Evolutionary conservation across 2,113 vertebrate genomes (phyloP), one percentile per base, ranked within the genome.

Genomic region (Pachyramphus minor): DNA sequence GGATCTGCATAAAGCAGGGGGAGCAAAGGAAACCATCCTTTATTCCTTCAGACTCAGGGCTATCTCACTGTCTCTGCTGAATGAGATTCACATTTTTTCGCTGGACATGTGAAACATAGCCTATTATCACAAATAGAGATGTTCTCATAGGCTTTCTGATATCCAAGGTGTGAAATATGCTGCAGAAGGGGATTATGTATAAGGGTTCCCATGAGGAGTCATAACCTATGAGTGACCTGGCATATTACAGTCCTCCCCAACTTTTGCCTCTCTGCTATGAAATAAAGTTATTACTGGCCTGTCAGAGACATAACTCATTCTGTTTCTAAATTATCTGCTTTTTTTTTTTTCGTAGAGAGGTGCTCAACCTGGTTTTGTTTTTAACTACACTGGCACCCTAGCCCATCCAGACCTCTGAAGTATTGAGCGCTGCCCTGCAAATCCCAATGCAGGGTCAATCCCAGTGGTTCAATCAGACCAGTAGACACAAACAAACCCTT

Each of bases 361-460:
- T 73, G 21, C 35, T 90, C 5, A 35, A 17, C 15, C 5, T 59
- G 30, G 19, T 18, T 84, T 66, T 83, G 14, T 27, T 89, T 93
- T 68, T 71, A 35, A 71, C 42, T 39, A 19, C 27, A 22, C 8
- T 31, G 44, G 47, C 60, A 93, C 6, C 14, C 18, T 75, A 60
- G 37, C 31, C 81, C 25, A n/a, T 50, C 15, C 73, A n/a, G 24
- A 33, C 14, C 33, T 44, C 84, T 21, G 12, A 74, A 63, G 27
- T 22, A 41, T 9, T 37, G 62, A 55, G 14, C 0, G 0, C 60
- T 78, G 69, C 60, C 31, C 59, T 64, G 62, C 0, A 0, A 60
- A 58, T 55, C 53, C 56, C 44, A 53, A 0, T 2, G 28, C 0
- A 0, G 25, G 31, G 35, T 53, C 63, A 41, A 33, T 52, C 27